phyloP scores from a whole-genome alignment of 2,797 vertebrate genomes.

The Taenioides sp. region DNA sequence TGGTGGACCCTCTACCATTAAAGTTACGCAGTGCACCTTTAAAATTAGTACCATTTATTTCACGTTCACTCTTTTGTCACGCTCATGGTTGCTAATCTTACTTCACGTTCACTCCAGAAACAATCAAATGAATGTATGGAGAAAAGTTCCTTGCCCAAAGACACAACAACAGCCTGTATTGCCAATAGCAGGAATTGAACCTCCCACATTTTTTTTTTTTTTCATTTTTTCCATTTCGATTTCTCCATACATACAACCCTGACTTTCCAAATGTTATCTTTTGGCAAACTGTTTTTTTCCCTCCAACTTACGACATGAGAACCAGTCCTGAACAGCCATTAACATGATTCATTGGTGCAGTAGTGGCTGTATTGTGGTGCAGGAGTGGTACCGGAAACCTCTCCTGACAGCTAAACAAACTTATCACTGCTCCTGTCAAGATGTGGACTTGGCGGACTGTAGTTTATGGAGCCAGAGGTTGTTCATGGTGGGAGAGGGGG shows the following conservation, averaged over 20 bases:
- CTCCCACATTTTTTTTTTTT: too few species aligned
- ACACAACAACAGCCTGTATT: neutral
- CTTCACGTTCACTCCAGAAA: neutral
- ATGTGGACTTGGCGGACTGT: neutral
- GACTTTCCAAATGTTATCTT: neutral
- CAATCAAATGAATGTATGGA: too few species aligned
- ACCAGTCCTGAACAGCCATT: neutral
- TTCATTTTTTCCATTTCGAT: too few species aligned
- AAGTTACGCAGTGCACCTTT: too few species aligned
- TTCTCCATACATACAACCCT: neutral
- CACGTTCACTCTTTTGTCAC: neutral
- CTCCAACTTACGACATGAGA: neutral
- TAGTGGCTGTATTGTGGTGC: neutral
- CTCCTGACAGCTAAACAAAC: constrained; percentile 4
- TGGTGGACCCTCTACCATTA: too few species aligned
- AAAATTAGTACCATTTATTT: too few species aligned
- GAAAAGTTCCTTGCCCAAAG: neutral
- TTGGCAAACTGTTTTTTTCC: neutral
- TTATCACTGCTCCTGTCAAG: neutral
- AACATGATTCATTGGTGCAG: constrained; percentile 7
- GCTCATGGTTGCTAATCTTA: neutral
- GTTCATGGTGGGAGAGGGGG: neutral
- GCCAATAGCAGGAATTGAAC: neutral
- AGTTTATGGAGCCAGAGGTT: neutral
- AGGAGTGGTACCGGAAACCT: neutral